A percentile compares a stretch with the other conserved stretches of the same genome.
Conservation (phyloP, 2,113 vertebrate genomes). For the human region DNA sequence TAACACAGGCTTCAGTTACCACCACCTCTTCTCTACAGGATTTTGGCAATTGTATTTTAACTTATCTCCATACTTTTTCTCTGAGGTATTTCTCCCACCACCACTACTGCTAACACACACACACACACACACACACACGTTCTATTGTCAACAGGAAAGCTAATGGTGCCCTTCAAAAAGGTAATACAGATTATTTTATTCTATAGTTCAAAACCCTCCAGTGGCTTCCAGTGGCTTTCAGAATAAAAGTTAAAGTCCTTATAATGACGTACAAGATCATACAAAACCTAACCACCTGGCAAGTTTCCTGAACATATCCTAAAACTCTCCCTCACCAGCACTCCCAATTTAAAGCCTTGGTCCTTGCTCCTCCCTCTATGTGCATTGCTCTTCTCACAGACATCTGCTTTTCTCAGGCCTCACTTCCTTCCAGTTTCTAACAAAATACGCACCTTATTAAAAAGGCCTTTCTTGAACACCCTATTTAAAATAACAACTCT, state of each 20-base stretch:
- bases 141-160: not conserved
- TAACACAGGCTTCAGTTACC: not conserved
- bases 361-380: too few species aligned
- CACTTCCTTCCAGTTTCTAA: not conserved
- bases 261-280: not conserved
- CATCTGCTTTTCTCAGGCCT: not conserved
- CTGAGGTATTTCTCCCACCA: not conserved
- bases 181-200: not conserved
- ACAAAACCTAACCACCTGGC: not conserved
- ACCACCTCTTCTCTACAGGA: not conserved
- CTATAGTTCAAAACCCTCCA: not conserved
- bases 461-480: not conserved
- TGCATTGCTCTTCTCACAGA: not conserved
- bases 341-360: not conserved
- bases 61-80: not conserved
- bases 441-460: not conserved
- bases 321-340: not conserved
- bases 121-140: not conserved
- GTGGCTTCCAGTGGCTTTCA: not conserved
- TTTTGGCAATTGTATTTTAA: not conserved
- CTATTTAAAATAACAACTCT: not conserved
- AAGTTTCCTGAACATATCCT: not conserved
- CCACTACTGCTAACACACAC: not conserved
- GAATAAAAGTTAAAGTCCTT: not conserved
- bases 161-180: not conserved